These are phyloP conservation scores for Pasiphila rectangulata DNA, from an alignment of 2,888 invertebrate genomes.

Conservation along the genomic window DNA sequence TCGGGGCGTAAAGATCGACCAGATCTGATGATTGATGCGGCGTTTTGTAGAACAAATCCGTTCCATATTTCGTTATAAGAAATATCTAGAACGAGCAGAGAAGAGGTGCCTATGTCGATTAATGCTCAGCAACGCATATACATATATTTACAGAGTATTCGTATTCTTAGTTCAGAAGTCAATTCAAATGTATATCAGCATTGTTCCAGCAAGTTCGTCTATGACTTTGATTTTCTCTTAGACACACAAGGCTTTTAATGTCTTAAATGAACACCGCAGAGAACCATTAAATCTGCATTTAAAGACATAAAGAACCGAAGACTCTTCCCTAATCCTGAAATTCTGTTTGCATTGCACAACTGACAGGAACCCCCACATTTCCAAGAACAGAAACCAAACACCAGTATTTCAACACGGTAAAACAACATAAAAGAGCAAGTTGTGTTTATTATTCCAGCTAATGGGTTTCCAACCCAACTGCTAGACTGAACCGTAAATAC, in stretches of 20 bases:
- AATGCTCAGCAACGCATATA: too few species aligned
- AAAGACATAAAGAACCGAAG: neutral
- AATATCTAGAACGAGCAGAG: too few species aligned
- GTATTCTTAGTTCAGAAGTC: too few species aligned
- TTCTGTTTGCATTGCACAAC: constrained; percentile 3
- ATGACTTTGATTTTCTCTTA: too few species aligned
- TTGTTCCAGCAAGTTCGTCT: too few species aligned
- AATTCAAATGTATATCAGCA: too few species aligned
- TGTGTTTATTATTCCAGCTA: constrained; percentile 17
- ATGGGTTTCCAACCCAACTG: constrained; percentile 16
- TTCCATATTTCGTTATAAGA: too few species aligned
- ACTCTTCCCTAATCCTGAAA: too few species aligned
- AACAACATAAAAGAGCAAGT: constrained; percentile 7
- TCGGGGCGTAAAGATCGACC: constrained; percentile 15
- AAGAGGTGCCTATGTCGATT: too few species aligned
- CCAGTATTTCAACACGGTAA: constrained; percentile 14
- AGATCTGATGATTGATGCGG: constrained; percentile 7
- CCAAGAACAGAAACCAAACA: constrained; percentile 4
- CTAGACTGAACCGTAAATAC: constrained; percentile 12
- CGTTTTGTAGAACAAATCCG: neutral
- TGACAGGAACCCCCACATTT: neutral
- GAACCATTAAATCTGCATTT: neutral
- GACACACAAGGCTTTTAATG: too few species aligned
- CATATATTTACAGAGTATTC: too few species aligned
- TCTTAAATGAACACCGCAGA: neutral